Percentiles rank a stretch among this genome's conserved stretches.
Evolutionary conservation across 2,797 vertebrate species (phyloP).

Genomic region (Artibeus lituratus): DNA sequence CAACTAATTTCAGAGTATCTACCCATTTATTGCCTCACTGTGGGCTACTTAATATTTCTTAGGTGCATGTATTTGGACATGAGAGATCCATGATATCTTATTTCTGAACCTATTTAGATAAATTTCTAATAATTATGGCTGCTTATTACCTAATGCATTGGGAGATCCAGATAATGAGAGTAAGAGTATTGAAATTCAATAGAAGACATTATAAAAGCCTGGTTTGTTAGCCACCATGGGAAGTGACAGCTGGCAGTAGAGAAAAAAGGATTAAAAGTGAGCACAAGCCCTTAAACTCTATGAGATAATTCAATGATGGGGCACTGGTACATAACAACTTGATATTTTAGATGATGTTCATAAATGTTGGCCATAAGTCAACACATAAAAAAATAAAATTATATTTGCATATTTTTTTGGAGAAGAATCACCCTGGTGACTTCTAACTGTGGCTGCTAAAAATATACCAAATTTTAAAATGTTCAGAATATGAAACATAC

Average conservation of each 20-base stretch:
- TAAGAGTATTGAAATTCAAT: neutral
- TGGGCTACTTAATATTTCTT: neutral
- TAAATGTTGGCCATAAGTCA: neutral
- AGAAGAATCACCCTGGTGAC: neutral
- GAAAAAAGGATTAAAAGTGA: neutral
- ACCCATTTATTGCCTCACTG: neutral
- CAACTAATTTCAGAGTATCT: neutral
- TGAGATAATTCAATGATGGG: neutral
- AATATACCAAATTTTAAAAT: neutral
- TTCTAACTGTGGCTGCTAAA: neutral
- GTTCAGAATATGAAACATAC: neutral
- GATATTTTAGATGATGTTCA: neutral
- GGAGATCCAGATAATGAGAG: neutral
- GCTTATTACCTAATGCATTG: neutral
- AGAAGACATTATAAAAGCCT: neutral
- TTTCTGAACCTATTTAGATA: neutral
- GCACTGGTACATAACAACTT: neutral
- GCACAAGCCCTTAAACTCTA: neutral
- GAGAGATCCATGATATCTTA: neutral
- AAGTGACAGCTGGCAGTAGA: neutral
- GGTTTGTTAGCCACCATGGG: neutral
- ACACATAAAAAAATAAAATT: slow-evolving; percentile 30
- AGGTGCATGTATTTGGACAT: neutral
- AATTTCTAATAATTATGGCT: neutral
- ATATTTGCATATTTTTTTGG: neutral